Conservation (phyloP, 2,797 vertebrate species). For the Oreortyx pictus region DNA sequence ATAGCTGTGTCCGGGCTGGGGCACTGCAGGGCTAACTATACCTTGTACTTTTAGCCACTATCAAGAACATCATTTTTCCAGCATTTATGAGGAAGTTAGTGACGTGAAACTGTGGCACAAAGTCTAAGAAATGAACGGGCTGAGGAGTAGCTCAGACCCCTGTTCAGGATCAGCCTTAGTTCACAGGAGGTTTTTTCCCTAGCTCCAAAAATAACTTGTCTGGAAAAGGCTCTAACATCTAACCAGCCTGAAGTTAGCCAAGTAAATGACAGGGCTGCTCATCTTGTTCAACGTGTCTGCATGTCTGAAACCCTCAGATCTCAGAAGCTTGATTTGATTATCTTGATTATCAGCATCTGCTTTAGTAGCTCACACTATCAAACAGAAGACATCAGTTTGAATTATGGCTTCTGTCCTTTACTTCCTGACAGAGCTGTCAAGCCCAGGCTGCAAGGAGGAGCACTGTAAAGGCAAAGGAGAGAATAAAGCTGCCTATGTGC, state of each 20-base stretch:
- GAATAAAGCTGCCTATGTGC: not conserved
- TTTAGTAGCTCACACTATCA: conserved; percentile 6
- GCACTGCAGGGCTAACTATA: not conserved
- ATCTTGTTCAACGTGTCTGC: not conserved
- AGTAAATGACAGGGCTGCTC: conserved; percentile 18
- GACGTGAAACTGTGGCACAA: not conserved
- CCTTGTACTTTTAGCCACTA: not conserved
- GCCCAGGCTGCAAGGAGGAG: not conserved
- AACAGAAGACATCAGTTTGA: conserved; percentile 17
- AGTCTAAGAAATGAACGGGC: not conserved
- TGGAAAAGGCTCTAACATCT: conserved; percentile 1
- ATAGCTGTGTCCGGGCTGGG: not conserved
- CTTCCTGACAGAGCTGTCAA: conserved; percentile 32
- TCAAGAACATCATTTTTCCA: not conserved
- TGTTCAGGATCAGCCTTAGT: not conserved
- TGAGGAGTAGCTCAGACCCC: not conserved
- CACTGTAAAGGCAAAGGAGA: not conserved
- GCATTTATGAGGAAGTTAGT: not conserved
- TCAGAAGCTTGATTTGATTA: conserved; percentile 23
- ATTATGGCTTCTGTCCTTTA: conserved; percentile 33
- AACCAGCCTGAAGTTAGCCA: not conserved
- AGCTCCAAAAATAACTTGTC: not conserved
- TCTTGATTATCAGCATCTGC: conserved; percentile 60
- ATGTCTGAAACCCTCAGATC: conserved; percentile 15
- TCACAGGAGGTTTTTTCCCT: not conserved